Evolutionary conservation across 2,797 vertebrate genomes (phyloP).

Genomic region (Sebastes cheni): DNA sequence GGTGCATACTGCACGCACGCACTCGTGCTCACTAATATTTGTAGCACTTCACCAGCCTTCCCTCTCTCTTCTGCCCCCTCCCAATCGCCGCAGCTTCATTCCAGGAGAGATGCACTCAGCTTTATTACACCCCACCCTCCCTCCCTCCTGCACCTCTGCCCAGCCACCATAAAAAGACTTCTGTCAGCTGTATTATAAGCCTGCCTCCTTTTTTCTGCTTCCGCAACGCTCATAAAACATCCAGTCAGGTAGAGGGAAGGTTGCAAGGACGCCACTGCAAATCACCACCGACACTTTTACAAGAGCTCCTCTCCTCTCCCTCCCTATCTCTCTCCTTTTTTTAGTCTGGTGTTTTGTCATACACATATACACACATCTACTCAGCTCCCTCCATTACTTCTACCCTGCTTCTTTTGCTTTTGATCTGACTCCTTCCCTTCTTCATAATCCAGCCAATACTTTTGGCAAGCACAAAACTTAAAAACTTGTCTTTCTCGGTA

Average conservation of each 20-base stretch:
- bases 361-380: constrained; percentile 26
- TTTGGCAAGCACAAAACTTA: constrained; percentile 10
- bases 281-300: constrained; percentile 75
- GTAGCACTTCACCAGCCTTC: constrained; percentile 40
- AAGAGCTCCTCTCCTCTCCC: constrained; percentile 43
- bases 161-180: constrained; percentile 77
- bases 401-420: constrained; percentile 5
- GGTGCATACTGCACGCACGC: constrained; percentile 4
- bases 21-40: constrained; percentile 32
- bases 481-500: neutral
- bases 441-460: constrained; percentile 21
- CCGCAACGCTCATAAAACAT: constrained; percentile 79
- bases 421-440: constrained; percentile 16
- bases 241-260: constrained; percentile 69
- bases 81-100: constrained; percentile 62
- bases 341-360: constrained; percentile 29
- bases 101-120: constrained; percentile 82
- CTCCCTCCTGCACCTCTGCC: constrained; percentile 48
- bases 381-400: constrained; percentile 6
- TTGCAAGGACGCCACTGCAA: constrained; percentile 77
- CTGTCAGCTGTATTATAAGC: constrained; percentile 81
- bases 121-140: constrained; percentile 72
- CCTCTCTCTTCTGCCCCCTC: constrained; percentile 15
- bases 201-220: constrained; percentile 69
- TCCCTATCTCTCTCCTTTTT: constrained; percentile 24